Evolutionary conservation across 1,140 invertebrate genomes (phyloP), one percentile per base, ranked within the genome.

Genomic region (Hormaphis cornu): DNA sequence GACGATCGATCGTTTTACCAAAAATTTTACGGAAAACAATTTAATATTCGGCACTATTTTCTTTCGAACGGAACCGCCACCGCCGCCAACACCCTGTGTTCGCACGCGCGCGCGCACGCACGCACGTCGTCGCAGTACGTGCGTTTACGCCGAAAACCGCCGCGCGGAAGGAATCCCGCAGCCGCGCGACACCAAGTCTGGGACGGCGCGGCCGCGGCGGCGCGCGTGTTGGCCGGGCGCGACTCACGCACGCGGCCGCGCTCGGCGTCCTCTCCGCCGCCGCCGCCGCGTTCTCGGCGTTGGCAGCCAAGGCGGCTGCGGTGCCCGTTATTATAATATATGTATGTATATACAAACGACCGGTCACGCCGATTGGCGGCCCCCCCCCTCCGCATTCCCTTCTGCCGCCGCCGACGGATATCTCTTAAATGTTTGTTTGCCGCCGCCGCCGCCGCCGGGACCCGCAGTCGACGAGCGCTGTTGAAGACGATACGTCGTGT

Each of bases 171-270:
- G 66, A 14, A 59, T 74, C 8, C 26, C 46, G 26, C 59, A 59
- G 3, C 71, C 72, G n/a, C n/a, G n/a, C 9, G 72, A 72, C 18
- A 71, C 77, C 12, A 75, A 66, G 61, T 66, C 61, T 66, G 61
- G 61, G 33, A 37, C 54, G 35, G 6, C 40, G 40, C 16, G 30
- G 30, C 9, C 5, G 4, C 30, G 30, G 30, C 9, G 30, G n/a
- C n/a, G n/a, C n/a, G n/a, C n/a, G n/a, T n/a, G n/a, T n/a, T n/a
- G n/a, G n/a, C n/a, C 30, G 30, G 30, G 30, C 30, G 30, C 16
- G 20, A n/a, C n/a, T n/a, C 16, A 53, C 52, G 50, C 50, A 28
- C 52, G n/a, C 26, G n/a, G 35, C 3, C 6, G 22, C 35, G 14
- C 12, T 2, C 37, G 24, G 16, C 16, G 3, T 14, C 52, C n/a